Percentiles rank a stretch among this genome's conserved stretches.
phyloP scores from a whole-genome alignment of 1,140 invertebrate genomes.

The Drosophila virilis region DNA sequence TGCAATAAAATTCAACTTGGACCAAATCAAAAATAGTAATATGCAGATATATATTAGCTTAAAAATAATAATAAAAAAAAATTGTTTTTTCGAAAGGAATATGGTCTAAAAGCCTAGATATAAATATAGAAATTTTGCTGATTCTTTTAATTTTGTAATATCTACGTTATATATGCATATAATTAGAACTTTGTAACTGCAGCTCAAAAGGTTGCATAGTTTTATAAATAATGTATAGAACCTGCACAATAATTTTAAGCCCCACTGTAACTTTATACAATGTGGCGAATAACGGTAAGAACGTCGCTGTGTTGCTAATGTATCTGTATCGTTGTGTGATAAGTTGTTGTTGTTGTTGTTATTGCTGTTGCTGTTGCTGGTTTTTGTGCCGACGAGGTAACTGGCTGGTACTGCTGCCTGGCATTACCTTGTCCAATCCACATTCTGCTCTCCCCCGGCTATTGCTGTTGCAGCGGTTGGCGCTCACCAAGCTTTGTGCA shows the following conservation, averaged over 20 bases:
- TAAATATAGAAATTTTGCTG: no score
- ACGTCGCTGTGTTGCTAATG: constrained; percentile 8
- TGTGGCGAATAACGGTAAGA: constrained; percentile 22
- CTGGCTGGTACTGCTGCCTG: constrained; percentile 2
- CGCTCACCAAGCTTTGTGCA: constrained; percentile 19
- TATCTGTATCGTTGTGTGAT: constrained; percentile 19
- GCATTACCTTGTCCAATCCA: neutral
- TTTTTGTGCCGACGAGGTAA: constrained; percentile 2
- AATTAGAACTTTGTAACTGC: no score
- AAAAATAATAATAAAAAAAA: no score
- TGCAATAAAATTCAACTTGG: no score
- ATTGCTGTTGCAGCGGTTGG: neutral
- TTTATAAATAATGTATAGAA: neutral
- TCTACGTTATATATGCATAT: no score
- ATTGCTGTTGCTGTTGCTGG: constrained; percentile 14
- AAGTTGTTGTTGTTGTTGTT: constrained; percentile 19
- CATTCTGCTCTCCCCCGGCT: neutral
- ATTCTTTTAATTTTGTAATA: no score
- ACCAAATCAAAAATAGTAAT: no score
- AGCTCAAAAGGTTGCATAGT: no score
- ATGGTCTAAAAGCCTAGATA: no score
- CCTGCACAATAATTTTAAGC: neutral
- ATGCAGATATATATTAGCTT: no score
- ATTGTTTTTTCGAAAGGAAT: no score
- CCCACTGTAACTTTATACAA: constrained; percentile 15